Percentiles rank a stretch among this genome's conserved stretches.
These are phyloP conservation scores for Dasysyrphus albostriatus DNA, from an alignment of 2,888 invertebrate species.

Conservation along the genomic window DNA sequence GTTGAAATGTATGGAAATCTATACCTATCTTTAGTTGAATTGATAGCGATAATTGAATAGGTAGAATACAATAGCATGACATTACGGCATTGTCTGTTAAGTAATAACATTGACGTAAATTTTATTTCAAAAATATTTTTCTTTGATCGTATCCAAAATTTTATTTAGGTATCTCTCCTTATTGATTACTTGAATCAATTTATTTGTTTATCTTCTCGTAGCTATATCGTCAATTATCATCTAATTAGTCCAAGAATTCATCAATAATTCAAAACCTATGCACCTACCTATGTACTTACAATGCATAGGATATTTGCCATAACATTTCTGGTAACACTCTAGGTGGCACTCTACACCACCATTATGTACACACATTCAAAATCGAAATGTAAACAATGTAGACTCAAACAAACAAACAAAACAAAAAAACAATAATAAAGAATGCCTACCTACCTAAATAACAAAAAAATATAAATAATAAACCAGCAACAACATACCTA, in stretches of 20 bases:
- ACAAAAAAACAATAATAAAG: constrained; percentile 15
- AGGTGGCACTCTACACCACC: constrained; percentile 26
- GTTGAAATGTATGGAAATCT: no score
- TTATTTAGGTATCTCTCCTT: no score
- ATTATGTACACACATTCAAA: constrained; percentile 22
- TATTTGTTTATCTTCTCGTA: no score
- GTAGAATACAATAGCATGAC: no score
- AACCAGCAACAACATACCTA: constrained; percentile 18
- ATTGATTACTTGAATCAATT: no score
- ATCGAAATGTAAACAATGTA: constrained; percentile 35
- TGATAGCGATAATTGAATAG: no score
- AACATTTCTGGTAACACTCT: constrained; percentile 40
- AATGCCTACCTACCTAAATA: constrained; percentile 8
- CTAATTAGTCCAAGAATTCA: constrained; percentile 31
- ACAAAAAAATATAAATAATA: constrained; percentile 34
- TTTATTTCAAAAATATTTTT: no score
- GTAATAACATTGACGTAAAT: no score
- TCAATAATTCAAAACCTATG: constrained; percentile 32
- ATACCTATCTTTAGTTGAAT: no score
- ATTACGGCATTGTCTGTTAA: no score
- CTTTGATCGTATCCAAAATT: no score
- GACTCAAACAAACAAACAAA: constrained; percentile 22
- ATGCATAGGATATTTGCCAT: neutral
- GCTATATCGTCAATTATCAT: neutral
- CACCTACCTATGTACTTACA: no score